Evolutionary conservation across 37 sponge, comb jelly and placozoan species (phyloP).

Genomic region (Beroe ovata): DNA sequence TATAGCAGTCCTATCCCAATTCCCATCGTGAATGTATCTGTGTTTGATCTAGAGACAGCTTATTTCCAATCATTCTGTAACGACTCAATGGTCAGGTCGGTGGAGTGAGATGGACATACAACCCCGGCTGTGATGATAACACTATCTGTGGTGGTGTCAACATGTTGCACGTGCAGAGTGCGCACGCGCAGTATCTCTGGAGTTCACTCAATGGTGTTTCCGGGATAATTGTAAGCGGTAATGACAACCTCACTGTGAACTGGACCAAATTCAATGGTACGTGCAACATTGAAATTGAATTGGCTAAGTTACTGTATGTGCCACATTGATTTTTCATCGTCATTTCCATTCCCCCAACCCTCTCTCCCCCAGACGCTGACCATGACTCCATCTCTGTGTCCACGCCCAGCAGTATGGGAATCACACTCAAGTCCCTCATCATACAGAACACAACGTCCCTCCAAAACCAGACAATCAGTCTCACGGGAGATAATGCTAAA

Average conservation of each 20-base stretch:
- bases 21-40: too few species aligned
- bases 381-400: background rate
- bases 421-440: conserved; percentile 17
- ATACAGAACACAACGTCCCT: background rate
- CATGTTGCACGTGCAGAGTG: conserved; percentile 41
- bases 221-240: background rate
- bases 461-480: conserved; percentile 23
- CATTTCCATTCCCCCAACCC: background rate
- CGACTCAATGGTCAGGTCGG: too few species aligned
- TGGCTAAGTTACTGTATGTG: background rate
- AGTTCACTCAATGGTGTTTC: background rate
- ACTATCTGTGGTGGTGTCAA: conserved; percentile 15
- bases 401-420: background rate
- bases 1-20: too few species aligned
- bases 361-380: background rate
- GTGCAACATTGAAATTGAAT: background rate
- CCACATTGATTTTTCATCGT: background rate
- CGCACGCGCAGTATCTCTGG: conserved; percentile 6
- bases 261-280: background rate
- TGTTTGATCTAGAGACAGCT: too few species aligned
- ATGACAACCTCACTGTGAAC: background rate
- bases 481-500: background rate
- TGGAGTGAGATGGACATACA: conserved; percentile 13
- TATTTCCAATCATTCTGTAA: too few species aligned
- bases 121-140: conserved; percentile 25